phyloP scores from a whole-genome alignment of 2,113 vertebrate species.

The Poicephalus meyeri region DNA sequence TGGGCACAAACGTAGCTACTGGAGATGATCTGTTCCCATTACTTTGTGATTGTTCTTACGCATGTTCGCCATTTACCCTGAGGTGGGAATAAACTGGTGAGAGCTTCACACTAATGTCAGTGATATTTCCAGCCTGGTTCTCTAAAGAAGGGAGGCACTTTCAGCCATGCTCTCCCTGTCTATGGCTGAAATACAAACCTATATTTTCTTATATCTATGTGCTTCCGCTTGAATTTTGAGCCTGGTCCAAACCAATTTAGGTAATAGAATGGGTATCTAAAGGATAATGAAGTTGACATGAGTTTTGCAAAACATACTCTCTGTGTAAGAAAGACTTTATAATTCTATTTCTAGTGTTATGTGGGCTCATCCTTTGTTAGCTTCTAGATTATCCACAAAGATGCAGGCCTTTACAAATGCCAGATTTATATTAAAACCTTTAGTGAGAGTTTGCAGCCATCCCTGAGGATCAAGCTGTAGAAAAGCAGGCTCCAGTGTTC shows the following conservation, averaged over 20 bases:
- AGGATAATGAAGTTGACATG: not conserved
- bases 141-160: not conserved
- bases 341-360: not conserved
- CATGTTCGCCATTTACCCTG: not conserved
- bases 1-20: not conserved
- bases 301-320: not conserved
- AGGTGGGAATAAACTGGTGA: not conserved
- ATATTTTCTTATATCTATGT: not conserved
- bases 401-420: not conserved
- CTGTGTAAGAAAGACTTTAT: not conserved
- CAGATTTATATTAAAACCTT: not conserved
- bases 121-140: not conserved
- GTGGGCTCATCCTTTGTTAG: not conserved
- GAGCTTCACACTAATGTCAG: not conserved
- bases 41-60: accelerated
- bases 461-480: not conserved
- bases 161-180: not conserved
- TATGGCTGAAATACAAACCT: not conserved
- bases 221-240: not conserved
- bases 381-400: not conserved
- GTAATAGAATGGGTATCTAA: not conserved
- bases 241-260: not conserved
- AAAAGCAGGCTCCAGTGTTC: not conserved
- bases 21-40: not conserved
- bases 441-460: not conserved